Evolutionary conservation across 2,888 invertebrate species (phyloP), one percentile per base, ranked within the genome.

Genomic region (Cremastobaeus sp.): DNA sequence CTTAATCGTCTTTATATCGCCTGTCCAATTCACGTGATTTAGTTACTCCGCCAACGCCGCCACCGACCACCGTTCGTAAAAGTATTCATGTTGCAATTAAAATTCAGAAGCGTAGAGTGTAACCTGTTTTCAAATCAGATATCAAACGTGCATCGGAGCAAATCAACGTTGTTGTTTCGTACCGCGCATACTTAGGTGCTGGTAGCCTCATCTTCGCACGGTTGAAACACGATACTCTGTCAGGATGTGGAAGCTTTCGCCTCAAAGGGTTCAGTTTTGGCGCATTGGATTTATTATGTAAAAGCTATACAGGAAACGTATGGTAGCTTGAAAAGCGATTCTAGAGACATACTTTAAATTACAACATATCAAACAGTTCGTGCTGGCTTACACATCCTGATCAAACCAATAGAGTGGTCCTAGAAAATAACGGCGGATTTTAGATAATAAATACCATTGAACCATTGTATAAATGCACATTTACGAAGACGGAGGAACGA

Each of bases 11-110:
- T 64, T 73, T 54, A 43, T 80, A 18, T 50, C 79, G 30, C 52
- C 72, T 28, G 59, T 73, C 34, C 76, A 60, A 66, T 78, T 79
- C 66, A 81, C 82, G 81, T 80, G 81, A 81, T 80, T 81, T 54
- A 37, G 28, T 43, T 54, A 37, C 37, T 64, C 11, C 21, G 17
- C 18, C 9, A 11, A 57, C 34, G 65, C 32, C 54, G 55, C 41
- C 65, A 65, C 59, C 70, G 45, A 74, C 59, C 64, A 45, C 52
- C 28, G 32, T 41, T 50, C 41, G 21, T 30, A 20, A 47, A 50
- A 59, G 21, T 25, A 8, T 57, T 37, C 8, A 54, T n/a, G 2
- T n/a, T 15, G 43, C n/a, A 11, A 12, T 45, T 43, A 43, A 32
- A 30, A 3, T 14, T 0, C 12, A 6, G 11, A 17, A 4, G 12